A percentile compares a stretch with the other conserved stretches of the same genome.
Conservation (phyloP, 1,140 invertebrate species). For the Gerris buenoi region DNA sequence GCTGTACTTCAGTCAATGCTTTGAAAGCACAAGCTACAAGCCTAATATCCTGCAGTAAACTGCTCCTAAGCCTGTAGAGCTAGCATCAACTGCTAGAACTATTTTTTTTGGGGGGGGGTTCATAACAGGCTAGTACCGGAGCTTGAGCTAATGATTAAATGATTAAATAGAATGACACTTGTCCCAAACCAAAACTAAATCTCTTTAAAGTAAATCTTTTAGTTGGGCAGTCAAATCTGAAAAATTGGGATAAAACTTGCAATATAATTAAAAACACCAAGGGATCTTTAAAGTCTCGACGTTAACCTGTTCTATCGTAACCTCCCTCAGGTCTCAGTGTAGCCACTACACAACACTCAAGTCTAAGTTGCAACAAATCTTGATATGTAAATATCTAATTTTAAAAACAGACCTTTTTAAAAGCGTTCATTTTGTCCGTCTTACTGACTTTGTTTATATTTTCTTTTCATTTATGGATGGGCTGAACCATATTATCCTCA, state of each 20-base stretch:
- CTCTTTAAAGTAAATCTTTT: conserved; percentile 29
- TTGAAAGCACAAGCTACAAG: conserved; percentile 28
- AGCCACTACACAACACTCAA: not conserved
- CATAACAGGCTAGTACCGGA: conserved; percentile 20
- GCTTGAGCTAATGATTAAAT: conserved; percentile 22
- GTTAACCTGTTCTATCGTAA: no score
- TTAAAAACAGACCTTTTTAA: no score
- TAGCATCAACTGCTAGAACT: conserved; percentile 2
- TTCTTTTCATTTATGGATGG: no score
- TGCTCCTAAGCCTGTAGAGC: conserved; percentile 16
- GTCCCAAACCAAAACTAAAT: conserved; percentile 27
- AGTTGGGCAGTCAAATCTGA: conserved; percentile 28
- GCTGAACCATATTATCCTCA: no score
- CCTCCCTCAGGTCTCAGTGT: not conserved
- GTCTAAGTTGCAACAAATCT: no score
- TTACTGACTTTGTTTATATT: no score
- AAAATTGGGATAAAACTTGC: conserved; percentile 28
- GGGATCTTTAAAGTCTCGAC: conserved; percentile 24
- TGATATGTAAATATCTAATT: no score
- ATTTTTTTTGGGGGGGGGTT: conserved; percentile 19
- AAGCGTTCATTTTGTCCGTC: no score
- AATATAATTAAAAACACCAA: conserved; percentile 30
- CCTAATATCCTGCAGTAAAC: conserved; percentile 19
- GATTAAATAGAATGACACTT: conserved; percentile 24
- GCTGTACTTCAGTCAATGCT: conserved; percentile 20